Conservation (phyloP, 2,797 vertebrate species). For the Pseudochirops cupreus region DNA sequence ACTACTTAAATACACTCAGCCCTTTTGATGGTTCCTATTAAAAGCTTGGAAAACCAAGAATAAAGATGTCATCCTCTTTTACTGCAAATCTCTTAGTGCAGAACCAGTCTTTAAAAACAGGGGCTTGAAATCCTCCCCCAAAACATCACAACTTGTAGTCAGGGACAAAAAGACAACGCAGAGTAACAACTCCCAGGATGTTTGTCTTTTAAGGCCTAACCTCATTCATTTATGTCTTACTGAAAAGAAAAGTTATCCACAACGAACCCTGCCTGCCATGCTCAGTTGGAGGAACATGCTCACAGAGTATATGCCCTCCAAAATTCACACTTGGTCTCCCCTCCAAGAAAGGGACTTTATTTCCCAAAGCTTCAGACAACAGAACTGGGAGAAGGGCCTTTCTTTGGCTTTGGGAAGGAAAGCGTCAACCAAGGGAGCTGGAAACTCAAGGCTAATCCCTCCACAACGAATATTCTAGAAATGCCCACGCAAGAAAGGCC, state of each 20-base stretch:
- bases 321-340: slow-evolving; percentile 46
- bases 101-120: not conserved
- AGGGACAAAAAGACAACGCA: not conserved
- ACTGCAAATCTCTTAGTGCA: not conserved
- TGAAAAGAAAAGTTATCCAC: not conserved
- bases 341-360: slow-evolving; percentile 62
- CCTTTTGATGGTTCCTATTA: not conserved
- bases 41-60: not conserved
- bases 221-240: slow-evolving; percentile 46
- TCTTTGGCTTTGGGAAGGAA: slow-evolving; percentile 58
- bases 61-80: not conserved
- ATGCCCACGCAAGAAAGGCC: slow-evolving; percentile 17
- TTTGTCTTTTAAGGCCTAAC: slow-evolving; percentile 42
- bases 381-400: slow-evolving; percentile 46
- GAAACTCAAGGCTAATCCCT: not conserved
- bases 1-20: not conserved
- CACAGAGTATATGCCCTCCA: slow-evolving; percentile 47
- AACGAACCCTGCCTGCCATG: not conserved
- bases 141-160: not conserved
- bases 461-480: slow-evolving; percentile 5
- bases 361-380: slow-evolving; percentile 62
- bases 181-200: not conserved
- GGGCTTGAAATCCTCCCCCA: not conserved
- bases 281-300: slow-evolving; percentile 51
- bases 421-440: slow-evolving; percentile 36